Conservation (phyloP, 2,888 invertebrate species). For the Drosophila mettleri region DNA sequence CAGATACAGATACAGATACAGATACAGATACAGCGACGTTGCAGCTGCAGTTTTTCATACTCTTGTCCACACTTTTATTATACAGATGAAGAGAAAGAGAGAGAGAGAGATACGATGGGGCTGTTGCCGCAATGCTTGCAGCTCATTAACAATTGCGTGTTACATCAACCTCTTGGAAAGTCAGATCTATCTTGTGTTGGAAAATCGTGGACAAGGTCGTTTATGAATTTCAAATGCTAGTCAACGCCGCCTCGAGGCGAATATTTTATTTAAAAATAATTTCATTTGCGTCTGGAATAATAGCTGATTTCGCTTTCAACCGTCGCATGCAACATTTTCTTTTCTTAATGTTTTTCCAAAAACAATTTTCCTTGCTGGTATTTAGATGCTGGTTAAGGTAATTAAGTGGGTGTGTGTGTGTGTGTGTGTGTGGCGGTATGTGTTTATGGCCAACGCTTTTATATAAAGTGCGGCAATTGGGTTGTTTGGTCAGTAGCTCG, state of each 20-base stretch:
- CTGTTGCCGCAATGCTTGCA: conserved; percentile 24
- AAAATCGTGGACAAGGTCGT: conserved; percentile 69
- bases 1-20: no score
- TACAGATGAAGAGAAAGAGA: no score
- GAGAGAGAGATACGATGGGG: no score
- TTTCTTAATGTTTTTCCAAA: conserved; percentile 25
- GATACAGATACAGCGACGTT: no score
- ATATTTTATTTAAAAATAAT: conserved; percentile 33
- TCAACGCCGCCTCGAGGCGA: conserved; percentile 30
- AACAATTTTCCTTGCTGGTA: conserved; percentile 30
- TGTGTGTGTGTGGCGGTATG: conserved; percentile 40
- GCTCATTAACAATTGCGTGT: conserved; percentile 55
- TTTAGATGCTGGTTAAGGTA: conserved; percentile 51
- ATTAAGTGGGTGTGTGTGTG: conserved; percentile 53
- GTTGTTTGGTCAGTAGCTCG: conserved; percentile 81
- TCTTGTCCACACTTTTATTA: no score
- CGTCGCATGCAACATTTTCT: conserved; percentile 69
- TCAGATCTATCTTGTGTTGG: conserved; percentile 39
- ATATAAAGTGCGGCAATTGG: conserved; percentile 74
- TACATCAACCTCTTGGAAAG: conserved; percentile 61
- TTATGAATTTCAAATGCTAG: conserved; percentile 58
- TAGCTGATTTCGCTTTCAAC: conserved; percentile 60
- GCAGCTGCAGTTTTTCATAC: no score
- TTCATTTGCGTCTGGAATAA: conserved; percentile 37
- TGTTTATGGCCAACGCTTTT: conserved; percentile 78